Percentiles rank a stretch among this genome's conserved stretches.
Evolutionary conservation across 2,797 vertebrate species (phyloP).

Genomic region (Manis javanica): DNA sequence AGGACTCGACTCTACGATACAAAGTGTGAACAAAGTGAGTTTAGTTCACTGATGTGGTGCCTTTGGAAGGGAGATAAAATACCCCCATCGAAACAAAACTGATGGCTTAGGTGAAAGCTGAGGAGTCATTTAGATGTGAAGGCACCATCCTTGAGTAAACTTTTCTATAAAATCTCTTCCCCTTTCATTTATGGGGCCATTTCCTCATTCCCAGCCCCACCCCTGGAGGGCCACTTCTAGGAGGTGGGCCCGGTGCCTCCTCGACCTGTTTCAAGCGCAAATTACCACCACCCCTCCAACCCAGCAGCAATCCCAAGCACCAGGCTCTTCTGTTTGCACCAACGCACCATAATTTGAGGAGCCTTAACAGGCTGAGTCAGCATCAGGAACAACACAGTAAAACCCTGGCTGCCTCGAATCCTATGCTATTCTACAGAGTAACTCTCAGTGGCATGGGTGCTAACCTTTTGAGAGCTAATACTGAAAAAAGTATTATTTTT

Average conservation of each 20-base stretch:
- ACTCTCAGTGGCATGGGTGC: neutral
- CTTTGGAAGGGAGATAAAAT: neutral
- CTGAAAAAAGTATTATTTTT: neutral
- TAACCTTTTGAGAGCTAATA: neutral
- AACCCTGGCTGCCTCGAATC: neutral
- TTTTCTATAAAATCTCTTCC: neutral
- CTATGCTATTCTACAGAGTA: neutral
- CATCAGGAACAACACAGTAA: neutral
- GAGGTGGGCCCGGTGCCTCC: neutral
- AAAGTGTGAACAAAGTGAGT: neutral
- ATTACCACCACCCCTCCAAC: neutral
- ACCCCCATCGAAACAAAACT: neutral
- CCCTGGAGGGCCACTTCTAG: neutral
- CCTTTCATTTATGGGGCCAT: neutral
- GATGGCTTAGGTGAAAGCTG: neutral
- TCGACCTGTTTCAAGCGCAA: neutral
- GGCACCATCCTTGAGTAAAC: neutral
- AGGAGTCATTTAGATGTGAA: too few species aligned
- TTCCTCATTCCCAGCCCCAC: neutral
- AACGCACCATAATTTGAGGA: neutral
- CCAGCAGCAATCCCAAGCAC: neutral
- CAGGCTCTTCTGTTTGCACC: neutral
- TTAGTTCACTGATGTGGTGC: too few species aligned
- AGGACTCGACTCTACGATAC: neutral
- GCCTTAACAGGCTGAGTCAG: neutral